Evolutionary conservation across 2,113 vertebrate genomes (phyloP).

Genomic region (Cebus imitator): DNA sequence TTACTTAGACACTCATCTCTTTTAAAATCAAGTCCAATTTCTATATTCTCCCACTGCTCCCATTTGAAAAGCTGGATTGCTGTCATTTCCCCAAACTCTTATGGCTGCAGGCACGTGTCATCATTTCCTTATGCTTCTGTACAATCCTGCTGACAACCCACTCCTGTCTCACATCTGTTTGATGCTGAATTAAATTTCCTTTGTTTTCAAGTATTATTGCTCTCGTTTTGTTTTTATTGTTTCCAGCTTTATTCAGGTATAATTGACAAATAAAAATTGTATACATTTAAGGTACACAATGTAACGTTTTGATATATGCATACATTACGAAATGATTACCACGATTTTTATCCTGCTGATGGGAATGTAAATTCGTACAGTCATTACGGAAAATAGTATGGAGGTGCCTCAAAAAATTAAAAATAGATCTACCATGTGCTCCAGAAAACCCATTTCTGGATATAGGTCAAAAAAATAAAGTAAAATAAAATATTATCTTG

Average conservation of each 20-base stretch:
- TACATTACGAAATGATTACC: not conserved
- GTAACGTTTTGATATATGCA: not conserved
- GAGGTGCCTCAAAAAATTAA: not conserved
- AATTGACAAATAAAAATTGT: not conserved
- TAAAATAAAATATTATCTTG: not conserved
- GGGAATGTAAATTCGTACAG: not conserved
- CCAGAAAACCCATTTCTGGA: not conserved
- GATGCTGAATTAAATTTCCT: not conserved
- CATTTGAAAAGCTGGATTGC: not conserved
- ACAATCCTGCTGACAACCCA: not conserved
- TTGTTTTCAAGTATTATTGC: not conserved
- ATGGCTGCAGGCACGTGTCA: rapidly evolving
- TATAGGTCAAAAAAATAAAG: not conserved
- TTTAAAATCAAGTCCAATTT: not conserved
- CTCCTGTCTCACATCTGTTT: not conserved
- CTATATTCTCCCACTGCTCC: too few species aligned
- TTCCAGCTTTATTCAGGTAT: not conserved
- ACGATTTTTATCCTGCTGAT: not conserved
- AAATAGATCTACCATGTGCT: not conserved
- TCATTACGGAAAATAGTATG: not conserved
- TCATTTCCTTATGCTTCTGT: not conserved
- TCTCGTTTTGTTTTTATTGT: not conserved
- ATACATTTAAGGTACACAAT: not conserved
- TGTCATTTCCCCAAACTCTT: not conserved
- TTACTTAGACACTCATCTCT: not conserved